phyloP scores from a whole-genome alignment of 2,888 invertebrate genomes.

The Brachyptera risi region DNA sequence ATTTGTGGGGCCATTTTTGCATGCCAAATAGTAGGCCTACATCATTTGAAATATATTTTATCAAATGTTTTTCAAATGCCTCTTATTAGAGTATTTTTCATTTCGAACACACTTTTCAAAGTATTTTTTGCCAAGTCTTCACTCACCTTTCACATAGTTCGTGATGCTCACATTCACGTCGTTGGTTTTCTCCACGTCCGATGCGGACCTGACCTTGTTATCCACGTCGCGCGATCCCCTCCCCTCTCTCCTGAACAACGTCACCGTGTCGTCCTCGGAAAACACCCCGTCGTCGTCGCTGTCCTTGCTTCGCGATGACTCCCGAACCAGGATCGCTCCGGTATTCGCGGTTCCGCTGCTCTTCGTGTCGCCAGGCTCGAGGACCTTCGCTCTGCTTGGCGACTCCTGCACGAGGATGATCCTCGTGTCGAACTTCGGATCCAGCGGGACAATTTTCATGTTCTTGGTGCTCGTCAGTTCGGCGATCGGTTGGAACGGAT shows the following conservation, averaged over 20 bases:
- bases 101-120: too few relatives aligned
- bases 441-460: neutral
- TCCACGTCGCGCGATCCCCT: neutral
- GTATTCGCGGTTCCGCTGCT: neutral
- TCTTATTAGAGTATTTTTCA: too few relatives aligned
- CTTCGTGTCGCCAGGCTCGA: neutral
- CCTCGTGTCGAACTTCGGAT: conserved; percentile 1
- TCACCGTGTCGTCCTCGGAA: neutral
- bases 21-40: too few relatives aligned
- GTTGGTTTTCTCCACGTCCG: neutral
- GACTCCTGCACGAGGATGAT: conserved; percentile 4
- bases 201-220: too few relatives aligned
- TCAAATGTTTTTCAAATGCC: too few relatives aligned
- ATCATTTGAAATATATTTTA: too few relatives aligned
- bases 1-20: too few relatives aligned
- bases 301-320: neutral
- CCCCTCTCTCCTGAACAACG: neutral
- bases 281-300: neutral
- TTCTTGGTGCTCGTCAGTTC: neutral
- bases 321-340: neutral
- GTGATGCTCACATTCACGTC: neutral
- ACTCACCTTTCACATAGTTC: neutral
- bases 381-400: neutral
- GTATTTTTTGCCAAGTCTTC: too few relatives aligned
- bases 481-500: conserved; percentile 31